Evolutionary conservation across 2,797 vertebrate genomes (phyloP).

Genomic region (Tamandua tetradactyla): DNA sequence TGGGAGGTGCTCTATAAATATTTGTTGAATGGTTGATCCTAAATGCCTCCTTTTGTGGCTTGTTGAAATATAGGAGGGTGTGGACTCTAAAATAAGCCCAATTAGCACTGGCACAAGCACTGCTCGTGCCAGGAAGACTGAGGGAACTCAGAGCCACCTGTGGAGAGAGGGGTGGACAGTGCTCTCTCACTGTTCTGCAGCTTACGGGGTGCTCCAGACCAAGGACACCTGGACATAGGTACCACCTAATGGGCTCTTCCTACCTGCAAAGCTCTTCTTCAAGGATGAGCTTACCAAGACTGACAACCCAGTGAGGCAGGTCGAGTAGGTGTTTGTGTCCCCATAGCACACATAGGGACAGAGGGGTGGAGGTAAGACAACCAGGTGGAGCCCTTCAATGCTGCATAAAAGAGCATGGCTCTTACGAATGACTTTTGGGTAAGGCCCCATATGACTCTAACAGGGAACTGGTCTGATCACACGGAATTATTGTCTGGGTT

Average conservation of each 20-base stretch:
- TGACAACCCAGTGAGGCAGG: fast-evolving
- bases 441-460: neutral
- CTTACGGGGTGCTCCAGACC: neutral
- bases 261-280: neutral
- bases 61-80: neutral
- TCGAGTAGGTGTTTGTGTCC: fast-evolving
- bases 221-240: neutral
- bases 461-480: neutral
- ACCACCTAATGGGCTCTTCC: neutral
- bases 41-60: neutral
- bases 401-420: neutral
- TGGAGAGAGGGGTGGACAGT: fast-evolving
- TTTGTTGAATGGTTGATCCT: neutral
- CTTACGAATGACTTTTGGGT: neutral
- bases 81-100: neutral
- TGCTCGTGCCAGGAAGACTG: neutral
- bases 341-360: neutral
- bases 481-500: neutral
- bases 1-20: constrained; percentile 27
- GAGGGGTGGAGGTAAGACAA: neutral
- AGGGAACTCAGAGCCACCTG: neutral
- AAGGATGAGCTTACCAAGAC: neutral
- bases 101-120: neutral
- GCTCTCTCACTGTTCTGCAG: neutral
- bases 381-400: too few relatives aligned